These are phyloP conservation scores for Saccostrea glomerata DNA, from an alignment of 1,140 invertebrate species.

Conservation along the genomic window DNA sequence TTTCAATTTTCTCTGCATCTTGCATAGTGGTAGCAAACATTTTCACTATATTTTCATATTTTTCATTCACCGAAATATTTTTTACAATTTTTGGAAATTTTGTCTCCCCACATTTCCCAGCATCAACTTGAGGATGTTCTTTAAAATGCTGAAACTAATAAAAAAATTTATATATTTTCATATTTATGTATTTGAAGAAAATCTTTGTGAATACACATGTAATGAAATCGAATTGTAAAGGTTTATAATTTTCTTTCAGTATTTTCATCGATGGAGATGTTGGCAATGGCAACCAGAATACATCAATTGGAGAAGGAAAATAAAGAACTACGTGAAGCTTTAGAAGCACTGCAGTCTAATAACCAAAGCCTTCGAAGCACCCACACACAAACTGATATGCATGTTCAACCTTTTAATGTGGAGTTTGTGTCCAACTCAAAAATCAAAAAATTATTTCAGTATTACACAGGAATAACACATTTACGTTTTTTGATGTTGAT, in stretches of 20 bases:
- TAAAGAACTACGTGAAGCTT: background rate
- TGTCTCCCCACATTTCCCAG: background rate
- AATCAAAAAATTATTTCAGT: conserved; percentile 7
- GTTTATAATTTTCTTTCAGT: conserved; percentile 1
- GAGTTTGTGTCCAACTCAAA: background rate
- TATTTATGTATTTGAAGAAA: too few species aligned
- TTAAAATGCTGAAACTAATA: too few species aligned
- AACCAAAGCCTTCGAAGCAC: background rate
- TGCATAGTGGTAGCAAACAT: background rate
- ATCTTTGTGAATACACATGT: too few species aligned
- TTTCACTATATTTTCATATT: background rate
- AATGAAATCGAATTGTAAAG: background rate
- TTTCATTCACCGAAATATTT: too few species aligned
- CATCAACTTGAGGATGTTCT: too few species aligned
- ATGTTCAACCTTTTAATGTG: background rate
- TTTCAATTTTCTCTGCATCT: background rate
- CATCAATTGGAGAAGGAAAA: background rate
- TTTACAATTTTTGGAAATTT: conserved; percentile 6
- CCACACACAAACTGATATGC: background rate
- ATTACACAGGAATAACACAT: conserved; percentile 18
- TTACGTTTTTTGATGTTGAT: background rate
- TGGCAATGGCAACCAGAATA: background rate
- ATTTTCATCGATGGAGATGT: conserved; percentile 13
- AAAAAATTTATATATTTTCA: too few species aligned
- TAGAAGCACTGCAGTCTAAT: background rate